A percentile compares a stretch with the other conserved stretches of the same genome.
Conservation (phyloP, 2,888 invertebrate species). For the Epirrhoe tristata region DNA sequence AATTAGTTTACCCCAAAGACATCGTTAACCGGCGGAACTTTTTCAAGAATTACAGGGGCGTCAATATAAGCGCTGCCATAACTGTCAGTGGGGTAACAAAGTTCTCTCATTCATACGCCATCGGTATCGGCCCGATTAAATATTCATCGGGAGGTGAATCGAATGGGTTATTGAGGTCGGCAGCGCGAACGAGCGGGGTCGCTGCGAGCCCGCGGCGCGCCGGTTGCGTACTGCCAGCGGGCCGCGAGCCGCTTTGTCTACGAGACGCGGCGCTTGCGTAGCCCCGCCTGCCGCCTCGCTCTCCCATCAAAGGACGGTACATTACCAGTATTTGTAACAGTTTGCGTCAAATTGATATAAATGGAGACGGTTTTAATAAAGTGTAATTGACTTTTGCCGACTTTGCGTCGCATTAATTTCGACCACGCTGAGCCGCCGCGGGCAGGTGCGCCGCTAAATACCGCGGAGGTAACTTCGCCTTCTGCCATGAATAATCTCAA, state of each 20-base stretch:
- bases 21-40: slow-evolving; percentile 70
- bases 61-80: slow-evolving; percentile 68
- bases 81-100: slow-evolving; percentile 63
- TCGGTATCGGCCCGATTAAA: slow-evolving; percentile 74
- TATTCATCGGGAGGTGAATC: slow-evolving; percentile 74
- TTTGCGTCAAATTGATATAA: slow-evolving; percentile 86
- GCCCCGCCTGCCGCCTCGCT: slow-evolving; percentile 73
- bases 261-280: slow-evolving; percentile 77
- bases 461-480: slow-evolving; percentile 74
- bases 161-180: slow-evolving; percentile 60
- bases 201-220: slow-evolving; percentile 63
- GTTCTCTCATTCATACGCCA: slow-evolving; percentile 74
- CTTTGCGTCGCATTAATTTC: slow-evolving; percentile 84
- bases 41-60: slow-evolving; percentile 63
- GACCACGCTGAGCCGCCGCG: slow-evolving; percentile 82
- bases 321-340: slow-evolving; percentile 86
- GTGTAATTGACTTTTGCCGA: slow-evolving; percentile 86
- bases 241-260: slow-evolving; percentile 57
- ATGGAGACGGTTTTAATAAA: slow-evolving; percentile 86
- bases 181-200: slow-evolving; percentile 54
- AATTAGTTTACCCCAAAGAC: slow-evolving; percentile 71
- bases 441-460: slow-evolving; percentile 83
- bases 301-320: slow-evolving; percentile 82
- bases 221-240: slow-evolving; percentile 63
- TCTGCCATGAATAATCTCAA: slow-evolving; percentile 79